These are phyloP conservation scores for Scaptodrosophila latifasciaeformis DNA, from an alignment of 2,888 invertebrate species.

Conservation along the genomic window DNA sequence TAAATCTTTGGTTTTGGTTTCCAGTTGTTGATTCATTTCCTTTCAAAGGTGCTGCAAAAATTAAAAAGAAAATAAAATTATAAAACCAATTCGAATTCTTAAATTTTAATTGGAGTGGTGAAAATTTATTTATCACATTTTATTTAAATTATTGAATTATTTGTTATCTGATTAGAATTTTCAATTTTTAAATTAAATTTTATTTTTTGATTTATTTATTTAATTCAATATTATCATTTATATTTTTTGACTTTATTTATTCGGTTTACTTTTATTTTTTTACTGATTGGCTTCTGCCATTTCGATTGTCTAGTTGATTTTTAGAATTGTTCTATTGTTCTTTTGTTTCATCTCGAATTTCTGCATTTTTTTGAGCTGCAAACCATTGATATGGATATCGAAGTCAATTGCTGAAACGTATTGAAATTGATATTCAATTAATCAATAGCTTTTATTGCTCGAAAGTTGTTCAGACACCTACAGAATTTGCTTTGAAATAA, in stretches of 20 bases:
- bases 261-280: not conserved
- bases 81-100: too few relatives aligned
- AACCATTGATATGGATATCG: too few relatives aligned
- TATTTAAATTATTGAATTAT: not conserved
- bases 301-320: too few relatives aligned
- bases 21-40: constrained; percentile 45
- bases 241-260: not conserved
- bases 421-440: too few relatives aligned
- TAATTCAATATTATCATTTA: not conserved
- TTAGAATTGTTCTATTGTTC: too few relatives aligned
- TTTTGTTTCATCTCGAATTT: too few relatives aligned
- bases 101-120: too few relatives aligned
- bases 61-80: constrained; percentile 6
- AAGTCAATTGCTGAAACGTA: too few relatives aligned
- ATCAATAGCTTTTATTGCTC: too few relatives aligned
- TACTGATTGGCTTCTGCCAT: too few relatives aligned
- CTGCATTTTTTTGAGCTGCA: too few relatives aligned
- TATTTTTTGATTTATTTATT: not conserved
- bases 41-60: constrained; percentile 43
- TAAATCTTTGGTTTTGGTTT: constrained; percentile 40
- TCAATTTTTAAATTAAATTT: too few relatives aligned
- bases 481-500: constrained; percentile 30
- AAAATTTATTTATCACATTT: constrained; percentile 9
- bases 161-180: not conserved
- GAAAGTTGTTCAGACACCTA: not conserved